A percentile compares a stretch with the other conserved stretches of the same genome.
phyloP scores from a whole-genome alignment of 2,113 vertebrate genomes.

The Istiophorus platypterus region DNA sequence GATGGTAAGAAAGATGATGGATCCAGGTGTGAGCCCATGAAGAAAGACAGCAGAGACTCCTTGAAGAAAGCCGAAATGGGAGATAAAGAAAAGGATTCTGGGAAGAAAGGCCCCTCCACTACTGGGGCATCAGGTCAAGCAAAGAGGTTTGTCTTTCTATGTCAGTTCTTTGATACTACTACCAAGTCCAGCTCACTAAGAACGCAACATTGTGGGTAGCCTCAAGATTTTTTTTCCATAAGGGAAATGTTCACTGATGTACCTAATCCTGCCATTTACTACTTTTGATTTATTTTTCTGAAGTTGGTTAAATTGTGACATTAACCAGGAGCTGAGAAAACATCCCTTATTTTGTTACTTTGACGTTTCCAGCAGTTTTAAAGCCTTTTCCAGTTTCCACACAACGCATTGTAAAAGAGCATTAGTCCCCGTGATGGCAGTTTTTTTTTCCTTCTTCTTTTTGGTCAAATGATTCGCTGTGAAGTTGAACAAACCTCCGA shows the following conservation, averaged over 20 bases:
- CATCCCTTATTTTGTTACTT: slow-evolving; percentile 88
- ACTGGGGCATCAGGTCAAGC: slow-evolving; percentile 99
- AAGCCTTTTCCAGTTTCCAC: slow-evolving; percentile 82
- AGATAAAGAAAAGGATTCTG: slow-evolving; percentile 99
- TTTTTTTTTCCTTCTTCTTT: slow-evolving; percentile 87
- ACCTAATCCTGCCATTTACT: slow-evolving; percentile 91
- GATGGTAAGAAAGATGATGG: slow-evolving; percentile 98
- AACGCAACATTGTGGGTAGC: slow-evolving; percentile 99
- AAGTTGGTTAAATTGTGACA: slow-evolving; percentile 89
- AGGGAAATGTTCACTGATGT: slow-evolving; percentile 90
- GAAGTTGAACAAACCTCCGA: slow-evolving; percentile 97
- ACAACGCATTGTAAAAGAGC: slow-evolving; percentile 90
- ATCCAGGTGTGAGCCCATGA: slow-evolving; percentile 90
- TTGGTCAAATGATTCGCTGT: slow-evolving; percentile 91
- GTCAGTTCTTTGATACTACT: slow-evolving; percentile 99
- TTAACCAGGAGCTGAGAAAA: slow-evolving; percentile 85
- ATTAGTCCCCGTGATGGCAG: slow-evolving; percentile 93
- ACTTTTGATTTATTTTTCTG: slow-evolving; percentile 87
- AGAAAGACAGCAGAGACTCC: slow-evolving; percentile 97
- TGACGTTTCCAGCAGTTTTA: slow-evolving; percentile 90
- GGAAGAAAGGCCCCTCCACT: slow-evolving; percentile 99
- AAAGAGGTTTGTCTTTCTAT: slow-evolving; percentile 99
- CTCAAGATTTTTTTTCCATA: slow-evolving; percentile 90
- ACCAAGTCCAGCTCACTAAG: slow-evolving; percentile 99
- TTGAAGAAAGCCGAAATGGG: slow-evolving; percentile 97